Evolutionary conservation across 2,113 vertebrate genomes (phyloP).

Genomic region (Chaetura pelagica): DNA sequence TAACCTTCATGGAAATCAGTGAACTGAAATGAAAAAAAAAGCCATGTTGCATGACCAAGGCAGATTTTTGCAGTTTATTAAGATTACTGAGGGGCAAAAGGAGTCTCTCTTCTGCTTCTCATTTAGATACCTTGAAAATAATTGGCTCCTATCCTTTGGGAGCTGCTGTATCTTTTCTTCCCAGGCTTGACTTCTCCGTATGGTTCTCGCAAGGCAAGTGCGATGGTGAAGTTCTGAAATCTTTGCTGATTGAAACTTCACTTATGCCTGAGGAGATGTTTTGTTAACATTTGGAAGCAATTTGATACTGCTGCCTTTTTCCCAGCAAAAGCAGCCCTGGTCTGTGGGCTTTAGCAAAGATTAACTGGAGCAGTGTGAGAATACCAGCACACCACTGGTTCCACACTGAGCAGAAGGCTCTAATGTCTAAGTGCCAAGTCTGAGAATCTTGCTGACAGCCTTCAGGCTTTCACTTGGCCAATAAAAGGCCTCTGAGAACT

Average conservation of each 20-base stretch:
- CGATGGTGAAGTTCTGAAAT: not conserved
- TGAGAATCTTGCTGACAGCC: not conserved
- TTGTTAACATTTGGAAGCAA: not conserved
- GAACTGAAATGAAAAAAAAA: not conserved
- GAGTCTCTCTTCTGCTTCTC: not conserved
- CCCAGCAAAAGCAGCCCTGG: not conserved
- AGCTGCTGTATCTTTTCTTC: not conserved
- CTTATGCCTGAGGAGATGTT: not conserved
- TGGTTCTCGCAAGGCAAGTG: not conserved
- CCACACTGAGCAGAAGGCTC: not conserved
- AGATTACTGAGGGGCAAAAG: not conserved
- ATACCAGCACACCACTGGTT: not conserved
- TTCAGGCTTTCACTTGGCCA: not conserved
- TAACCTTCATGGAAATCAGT: not conserved
- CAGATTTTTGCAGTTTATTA: not conserved
- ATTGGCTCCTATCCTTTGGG: not conserved
- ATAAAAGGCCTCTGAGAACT: not conserved
- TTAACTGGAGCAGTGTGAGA: not conserved
- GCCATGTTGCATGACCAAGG: not conserved
- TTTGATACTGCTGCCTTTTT: too few relatives aligned
- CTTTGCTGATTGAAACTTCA: not conserved
- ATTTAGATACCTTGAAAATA: not conserved
- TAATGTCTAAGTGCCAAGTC: rapidly evolving
- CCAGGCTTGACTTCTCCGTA: not conserved
- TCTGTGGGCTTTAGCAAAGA: not conserved